phyloP scores from a whole-genome alignment of 2,797 vertebrate species.

The Fistularia commersonii region DNA sequence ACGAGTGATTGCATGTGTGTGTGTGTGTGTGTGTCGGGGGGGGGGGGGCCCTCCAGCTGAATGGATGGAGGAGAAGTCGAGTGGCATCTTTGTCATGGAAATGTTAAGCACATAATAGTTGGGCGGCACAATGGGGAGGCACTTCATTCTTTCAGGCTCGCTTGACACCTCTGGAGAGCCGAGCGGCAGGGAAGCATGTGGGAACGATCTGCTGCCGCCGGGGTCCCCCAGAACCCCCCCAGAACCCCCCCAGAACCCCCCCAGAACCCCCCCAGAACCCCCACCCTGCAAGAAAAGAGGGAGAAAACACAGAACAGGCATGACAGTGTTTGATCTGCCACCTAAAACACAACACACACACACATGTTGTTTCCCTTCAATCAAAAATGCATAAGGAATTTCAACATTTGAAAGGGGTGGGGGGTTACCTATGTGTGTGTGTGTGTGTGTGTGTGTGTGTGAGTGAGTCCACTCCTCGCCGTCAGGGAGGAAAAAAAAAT shows the following conservation, averaged over 20 bases:
- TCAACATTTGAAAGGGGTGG: too few species aligned
- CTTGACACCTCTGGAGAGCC: conserved; percentile 97
- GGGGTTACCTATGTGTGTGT: neutral
- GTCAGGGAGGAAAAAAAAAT: neutral
- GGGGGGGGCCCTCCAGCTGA: conserved; percentile 91
- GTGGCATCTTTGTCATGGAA: conserved; percentile 99
- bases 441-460: too few species aligned
- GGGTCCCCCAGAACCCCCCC: conserved; percentile 29
- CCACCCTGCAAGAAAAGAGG: conserved; percentile 34
- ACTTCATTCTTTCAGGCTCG: conserved; percentile 97
- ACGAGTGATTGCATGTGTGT: too few species aligned
- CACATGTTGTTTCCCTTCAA: too few species aligned
- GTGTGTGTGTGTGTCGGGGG: too few species aligned
- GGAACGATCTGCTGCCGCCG: conserved; percentile 91
- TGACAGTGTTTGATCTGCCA: neutral
- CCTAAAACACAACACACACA: too few species aligned
- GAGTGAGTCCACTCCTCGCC: too few species aligned
- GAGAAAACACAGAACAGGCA: conserved; percentile 29
- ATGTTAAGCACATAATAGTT: conserved; percentile 99
- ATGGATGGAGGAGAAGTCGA: conserved; percentile 99
- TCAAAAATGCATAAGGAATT: too few species aligned
- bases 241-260: too few species aligned
- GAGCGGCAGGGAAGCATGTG: conserved; percentile 98
- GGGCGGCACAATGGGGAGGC: conserved; percentile 91
- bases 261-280: too few species aligned